Conservation (phyloP, 2,888 invertebrate species). For the Troides oblongomaculatus region DNA sequence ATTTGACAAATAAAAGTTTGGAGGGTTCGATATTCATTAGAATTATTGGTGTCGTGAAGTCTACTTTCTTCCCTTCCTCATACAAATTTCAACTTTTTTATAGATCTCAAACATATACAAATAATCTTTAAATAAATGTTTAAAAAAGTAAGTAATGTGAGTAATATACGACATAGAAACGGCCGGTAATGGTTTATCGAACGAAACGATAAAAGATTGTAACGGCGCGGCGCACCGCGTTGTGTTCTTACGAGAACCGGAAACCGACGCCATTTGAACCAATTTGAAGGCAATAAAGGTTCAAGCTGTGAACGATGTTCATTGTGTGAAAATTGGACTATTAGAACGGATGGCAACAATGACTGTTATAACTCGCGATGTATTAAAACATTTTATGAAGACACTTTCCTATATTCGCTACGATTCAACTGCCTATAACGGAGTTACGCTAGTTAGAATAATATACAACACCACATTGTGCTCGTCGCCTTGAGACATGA, state of each 20-base stretch:
- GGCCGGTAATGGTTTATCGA: neutral
- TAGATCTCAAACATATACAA: too few species aligned
- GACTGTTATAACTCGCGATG: neutral
- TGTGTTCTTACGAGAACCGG: constrained; percentile 28
- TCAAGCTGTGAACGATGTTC: constrained; percentile 22
- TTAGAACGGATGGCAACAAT: constrained; percentile 16
- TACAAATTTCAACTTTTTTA: neutral
- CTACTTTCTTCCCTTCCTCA: neutral
- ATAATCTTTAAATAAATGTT: neutral
- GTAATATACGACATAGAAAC: neutral
- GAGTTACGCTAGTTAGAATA: too few species aligned
- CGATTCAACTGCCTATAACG: too few species aligned
- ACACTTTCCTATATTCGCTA: neutral
- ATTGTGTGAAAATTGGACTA: constrained; percentile 27
- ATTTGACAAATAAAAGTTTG: too few species aligned
- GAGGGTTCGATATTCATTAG: too few species aligned
- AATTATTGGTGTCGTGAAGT: too few species aligned
- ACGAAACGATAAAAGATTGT: constrained; percentile 2
- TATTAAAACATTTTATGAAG: neutral
- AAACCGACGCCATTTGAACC: constrained; percentile 38
- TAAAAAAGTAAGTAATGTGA: neutral
- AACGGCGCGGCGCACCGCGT: neutral
- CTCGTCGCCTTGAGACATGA: too few species aligned
- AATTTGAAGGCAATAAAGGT: constrained; percentile 36
- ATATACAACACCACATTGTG: too few species aligned